A percentile compares a stretch with the other conserved stretches of the same genome.
Conservation (phyloP, 2,797 vertebrate genomes). For the Sebastes umbrosus region DNA sequence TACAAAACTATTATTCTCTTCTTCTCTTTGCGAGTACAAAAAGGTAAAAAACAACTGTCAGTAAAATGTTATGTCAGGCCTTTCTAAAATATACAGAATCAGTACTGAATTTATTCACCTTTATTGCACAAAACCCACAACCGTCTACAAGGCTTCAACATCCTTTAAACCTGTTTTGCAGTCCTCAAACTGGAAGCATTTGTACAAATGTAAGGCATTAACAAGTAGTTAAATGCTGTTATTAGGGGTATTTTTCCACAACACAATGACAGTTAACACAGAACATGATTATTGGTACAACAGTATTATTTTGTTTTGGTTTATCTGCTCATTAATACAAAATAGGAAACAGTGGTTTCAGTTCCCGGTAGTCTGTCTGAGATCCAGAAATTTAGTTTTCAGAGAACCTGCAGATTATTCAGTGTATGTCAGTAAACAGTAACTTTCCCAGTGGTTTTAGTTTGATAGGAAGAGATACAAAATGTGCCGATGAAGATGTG, state of each 20-base stretch:
- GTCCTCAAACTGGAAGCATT: not conserved
- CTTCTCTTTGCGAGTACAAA: not conserved
- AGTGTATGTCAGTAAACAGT: not conserved
- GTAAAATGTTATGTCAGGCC: too few species aligned
- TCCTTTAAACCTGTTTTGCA: not conserved
- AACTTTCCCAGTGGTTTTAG: not conserved
- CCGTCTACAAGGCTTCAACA: not conserved
- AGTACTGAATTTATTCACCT: not conserved
- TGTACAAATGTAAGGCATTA: not conserved
- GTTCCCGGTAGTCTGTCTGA: not conserved
- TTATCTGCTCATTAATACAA: not conserved
- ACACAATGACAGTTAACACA: not conserved
- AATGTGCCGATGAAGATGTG: not conserved
- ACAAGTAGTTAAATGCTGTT: not conserved
- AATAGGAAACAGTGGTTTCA: not conserved
- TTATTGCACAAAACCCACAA: conserved; percentile 35
- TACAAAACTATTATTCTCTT: not conserved
- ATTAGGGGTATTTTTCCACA: not conserved
- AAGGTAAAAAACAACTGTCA: not conserved
- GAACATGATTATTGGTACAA: not conserved
- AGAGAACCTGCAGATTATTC: not conserved
- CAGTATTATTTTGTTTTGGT: not conserved
- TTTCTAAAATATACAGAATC: not conserved
- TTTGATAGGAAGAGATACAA: not conserved
- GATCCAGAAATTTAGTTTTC: not conserved